A percentile compares a stretch with the other conserved stretches of the same genome.
phyloP scores from a whole-genome alignment of 1,140 invertebrate species.

The Tetragonula clypearis region DNA sequence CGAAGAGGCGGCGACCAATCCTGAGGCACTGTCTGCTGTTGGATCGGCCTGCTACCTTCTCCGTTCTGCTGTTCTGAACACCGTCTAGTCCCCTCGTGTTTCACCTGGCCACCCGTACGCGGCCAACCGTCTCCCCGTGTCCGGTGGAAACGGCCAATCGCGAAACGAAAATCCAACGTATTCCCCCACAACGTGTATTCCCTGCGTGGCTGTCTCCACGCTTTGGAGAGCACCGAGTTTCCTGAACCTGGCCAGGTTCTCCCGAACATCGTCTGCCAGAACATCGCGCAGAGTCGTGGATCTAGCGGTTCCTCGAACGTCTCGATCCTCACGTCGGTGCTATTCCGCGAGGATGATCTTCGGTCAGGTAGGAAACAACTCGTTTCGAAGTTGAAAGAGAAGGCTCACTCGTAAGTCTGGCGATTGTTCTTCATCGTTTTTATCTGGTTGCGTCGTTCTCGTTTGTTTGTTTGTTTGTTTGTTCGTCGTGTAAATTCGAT shows the following conservation, averaged over 20 bases:
- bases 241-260: constrained; percentile 58
- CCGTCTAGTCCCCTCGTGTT: constrained; percentile 19
- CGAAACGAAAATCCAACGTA: constrained; percentile 46
- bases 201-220: constrained; percentile 46
- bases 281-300: constrained; percentile 22
- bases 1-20: constrained; percentile 44
- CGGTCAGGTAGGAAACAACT: constrained; percentile 47
- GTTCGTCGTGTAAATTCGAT: too few relatives aligned
- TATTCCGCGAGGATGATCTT: constrained; percentile 51
- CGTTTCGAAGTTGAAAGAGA: too few relatives aligned
- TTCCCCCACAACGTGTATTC: constrained; percentile 39
- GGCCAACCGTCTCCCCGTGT: constrained; percentile 71
- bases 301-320: background rate
- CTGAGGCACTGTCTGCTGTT: constrained; percentile 50
- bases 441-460: too few relatives aligned
- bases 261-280: constrained; percentile 28
- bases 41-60: constrained; percentile 26
- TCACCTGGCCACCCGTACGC: constrained; percentile 50
- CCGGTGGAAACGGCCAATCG: constrained; percentile 74
- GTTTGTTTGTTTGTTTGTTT: too few relatives aligned
- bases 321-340: background rate
- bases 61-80: constrained; percentile 55
- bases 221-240: constrained; percentile 69
- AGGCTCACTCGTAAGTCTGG: too few relatives aligned
- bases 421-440: too few relatives aligned